Percentiles rank a stretch among this genome's conserved stretches.
phyloP scores from a whole-genome alignment of 2,797 vertebrate genomes.

The Xenopus petersii region DNA sequence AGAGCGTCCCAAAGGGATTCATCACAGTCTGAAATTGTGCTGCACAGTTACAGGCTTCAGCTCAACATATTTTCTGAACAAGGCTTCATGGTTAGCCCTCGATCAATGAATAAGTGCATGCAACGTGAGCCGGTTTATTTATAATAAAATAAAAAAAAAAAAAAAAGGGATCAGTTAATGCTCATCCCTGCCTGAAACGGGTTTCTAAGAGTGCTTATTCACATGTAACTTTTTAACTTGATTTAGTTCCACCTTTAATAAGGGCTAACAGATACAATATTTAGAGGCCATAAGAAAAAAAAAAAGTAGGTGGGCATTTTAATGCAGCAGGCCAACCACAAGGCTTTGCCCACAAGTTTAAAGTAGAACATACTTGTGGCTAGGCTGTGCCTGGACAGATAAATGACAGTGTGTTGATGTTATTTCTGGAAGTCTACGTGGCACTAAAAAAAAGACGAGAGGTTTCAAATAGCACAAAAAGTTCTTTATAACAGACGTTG shows the following conservation, averaged over 20 bases:
- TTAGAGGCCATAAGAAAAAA: too few relatives aligned
- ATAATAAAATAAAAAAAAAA: too few relatives aligned
- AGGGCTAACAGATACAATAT: too few relatives aligned
- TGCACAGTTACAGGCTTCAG: conserved; percentile 18
- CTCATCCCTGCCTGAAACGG: conserved; percentile 6
- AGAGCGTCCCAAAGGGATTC: conserved; percentile 54
- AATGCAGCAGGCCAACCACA: conserved; percentile 10
- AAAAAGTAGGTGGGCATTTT: too few relatives aligned
- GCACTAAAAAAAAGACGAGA: conserved; percentile 4
- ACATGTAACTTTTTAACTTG: not conserved
- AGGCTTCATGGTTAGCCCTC: conserved; percentile 20
- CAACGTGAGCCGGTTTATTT: conserved; percentile 17
- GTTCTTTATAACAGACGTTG: too few relatives aligned
- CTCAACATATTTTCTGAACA: conserved; percentile 26
- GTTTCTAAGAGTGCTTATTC: too few relatives aligned
- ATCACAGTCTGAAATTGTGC: conserved; percentile 57
- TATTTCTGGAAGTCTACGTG: conserved; percentile 11
- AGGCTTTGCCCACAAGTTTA: not conserved
- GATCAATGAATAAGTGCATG: conserved; percentile 40
- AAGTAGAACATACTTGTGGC: not conserved
- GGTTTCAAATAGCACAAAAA: too few relatives aligned
- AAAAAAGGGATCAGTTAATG: not conserved
- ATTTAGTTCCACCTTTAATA: not conserved
- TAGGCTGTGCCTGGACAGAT: not conserved
- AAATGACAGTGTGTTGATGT: not conserved